Conservation (phyloP, 37 sponge, comb jelly and placozoan genomes). For the Eunapius fragilis region DNA sequence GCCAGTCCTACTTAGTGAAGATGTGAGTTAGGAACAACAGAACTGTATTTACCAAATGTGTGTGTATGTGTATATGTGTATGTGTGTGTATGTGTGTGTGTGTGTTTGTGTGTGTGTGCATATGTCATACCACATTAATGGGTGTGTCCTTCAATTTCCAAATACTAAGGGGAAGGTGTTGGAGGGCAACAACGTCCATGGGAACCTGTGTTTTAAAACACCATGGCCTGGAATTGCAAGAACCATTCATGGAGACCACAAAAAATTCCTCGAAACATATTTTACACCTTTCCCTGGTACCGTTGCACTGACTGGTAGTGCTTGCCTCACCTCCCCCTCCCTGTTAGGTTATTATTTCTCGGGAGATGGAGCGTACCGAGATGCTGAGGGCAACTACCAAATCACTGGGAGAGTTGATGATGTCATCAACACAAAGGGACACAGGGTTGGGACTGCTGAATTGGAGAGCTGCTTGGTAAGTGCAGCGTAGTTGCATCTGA, state of each 20-base stretch:
- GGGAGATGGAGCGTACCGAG: constrained; percentile 89
- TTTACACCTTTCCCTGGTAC: constrained; percentile 81
- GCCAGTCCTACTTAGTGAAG: constrained; percentile 80
- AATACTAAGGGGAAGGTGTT: constrained; percentile 62
- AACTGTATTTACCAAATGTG: too few relatives aligned
- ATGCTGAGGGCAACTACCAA: constrained; percentile 90
- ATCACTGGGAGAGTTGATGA: constrained; percentile 97
- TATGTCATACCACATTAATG: too few relatives aligned
- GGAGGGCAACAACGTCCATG: constrained; percentile 70
- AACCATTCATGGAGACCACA: constrained; percentile 92
- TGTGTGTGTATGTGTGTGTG: too few relatives aligned
- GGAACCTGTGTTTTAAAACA: constrained; percentile 76
- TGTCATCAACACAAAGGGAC: constrained; percentile 96
- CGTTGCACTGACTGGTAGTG: not conserved
- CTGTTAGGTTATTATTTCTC: constrained; percentile 74
- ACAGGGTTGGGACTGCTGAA: constrained; percentile 96
- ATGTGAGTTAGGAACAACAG: constrained; percentile 55
- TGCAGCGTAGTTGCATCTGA: not conserved
- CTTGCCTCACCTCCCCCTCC: not conserved
- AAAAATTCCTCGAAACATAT: constrained; percentile 87
- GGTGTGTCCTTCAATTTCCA: too few relatives aligned
- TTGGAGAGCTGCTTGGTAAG: constrained; percentile 93
- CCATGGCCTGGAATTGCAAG: constrained; percentile 94
- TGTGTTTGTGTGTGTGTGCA: too few relatives aligned
- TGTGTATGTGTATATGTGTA: too few relatives aligned